phyloP scores from a whole-genome alignment of 1,140 invertebrate species.

The Asbolus verrucosus region DNA sequence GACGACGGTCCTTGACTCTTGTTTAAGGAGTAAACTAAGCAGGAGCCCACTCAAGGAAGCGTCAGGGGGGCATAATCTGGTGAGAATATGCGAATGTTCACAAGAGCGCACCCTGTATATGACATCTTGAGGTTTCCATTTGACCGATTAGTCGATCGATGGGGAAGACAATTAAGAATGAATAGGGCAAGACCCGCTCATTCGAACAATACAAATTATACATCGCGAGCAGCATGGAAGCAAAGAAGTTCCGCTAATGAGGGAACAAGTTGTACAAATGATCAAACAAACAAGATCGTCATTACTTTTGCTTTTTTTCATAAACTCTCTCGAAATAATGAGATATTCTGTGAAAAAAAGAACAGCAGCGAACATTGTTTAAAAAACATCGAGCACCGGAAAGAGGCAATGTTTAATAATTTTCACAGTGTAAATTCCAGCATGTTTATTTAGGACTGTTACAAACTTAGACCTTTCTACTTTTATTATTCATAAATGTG shows the following conservation, averaged over 20 bases:
- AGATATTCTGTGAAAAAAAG: slow-evolving; percentile 10
- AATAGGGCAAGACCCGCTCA: too few relatives aligned
- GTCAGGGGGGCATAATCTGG: slow-evolving; percentile 14
- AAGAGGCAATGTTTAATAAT: slow-evolving; percentile 35
- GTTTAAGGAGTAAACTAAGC: too few relatives aligned
- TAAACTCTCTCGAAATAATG: neutral
- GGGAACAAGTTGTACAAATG: neutral
- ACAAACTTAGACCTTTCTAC: slow-evolving; percentile 39
- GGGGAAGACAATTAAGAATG: slow-evolving; percentile 16
- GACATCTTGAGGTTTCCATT: neutral
- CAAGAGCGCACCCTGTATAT: slow-evolving; percentile 4
- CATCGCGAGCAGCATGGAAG: neutral
- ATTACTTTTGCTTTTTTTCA: neutral
- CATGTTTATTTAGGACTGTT: slow-evolving; percentile 25
- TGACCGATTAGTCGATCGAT: neutral
- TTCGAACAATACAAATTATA: slow-evolving; percentile 5
- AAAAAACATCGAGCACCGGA: slow-evolving; percentile 19
- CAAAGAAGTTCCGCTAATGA: slow-evolving; percentile 7
- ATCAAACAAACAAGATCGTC: slow-evolving; percentile 9
- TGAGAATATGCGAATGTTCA: neutral
- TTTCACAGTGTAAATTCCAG: slow-evolving; percentile 21
- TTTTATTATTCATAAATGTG: slow-evolving; percentile 39
- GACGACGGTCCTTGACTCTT: neutral
- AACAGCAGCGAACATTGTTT: neutral
- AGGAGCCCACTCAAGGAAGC: slow-evolving; percentile 2